Percentiles rank a stretch among this genome's conserved stretches.
Evolutionary conservation across 2,113 vertebrate species (phyloP).

Genomic region (Catharus minimus): DNA sequence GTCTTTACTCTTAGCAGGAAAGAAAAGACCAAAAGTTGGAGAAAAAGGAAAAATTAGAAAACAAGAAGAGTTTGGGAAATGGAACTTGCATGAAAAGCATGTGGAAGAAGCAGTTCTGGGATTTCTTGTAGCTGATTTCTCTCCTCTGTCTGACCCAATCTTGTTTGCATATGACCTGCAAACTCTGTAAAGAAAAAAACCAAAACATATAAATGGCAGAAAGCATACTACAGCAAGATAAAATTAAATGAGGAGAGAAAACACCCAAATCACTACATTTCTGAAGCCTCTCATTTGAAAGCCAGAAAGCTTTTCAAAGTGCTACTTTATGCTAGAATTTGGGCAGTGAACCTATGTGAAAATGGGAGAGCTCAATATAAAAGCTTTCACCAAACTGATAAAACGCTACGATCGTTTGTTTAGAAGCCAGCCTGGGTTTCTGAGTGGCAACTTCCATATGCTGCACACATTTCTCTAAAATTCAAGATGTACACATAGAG

Average conservation of each 20-base stretch:
- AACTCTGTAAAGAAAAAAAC: background rate
- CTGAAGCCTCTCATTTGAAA: background rate
- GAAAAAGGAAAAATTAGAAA: accelerated
- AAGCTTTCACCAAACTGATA: background rate
- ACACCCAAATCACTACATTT: background rate
- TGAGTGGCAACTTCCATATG: background rate
- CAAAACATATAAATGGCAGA: background rate
- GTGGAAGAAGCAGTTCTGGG: background rate
- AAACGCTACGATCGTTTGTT: background rate
- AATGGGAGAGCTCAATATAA: background rate
- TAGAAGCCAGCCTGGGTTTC: constrained; percentile 17
- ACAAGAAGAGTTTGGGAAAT: background rate
- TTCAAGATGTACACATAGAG: background rate
- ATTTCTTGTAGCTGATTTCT: background rate
- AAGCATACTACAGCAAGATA: background rate
- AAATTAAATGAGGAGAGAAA: background rate
- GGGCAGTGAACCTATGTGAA: background rate
- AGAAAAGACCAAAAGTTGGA: accelerated
- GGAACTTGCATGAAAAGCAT: background rate
- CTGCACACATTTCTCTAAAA: background rate
- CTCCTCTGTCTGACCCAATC: background rate
- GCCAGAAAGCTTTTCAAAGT: background rate
- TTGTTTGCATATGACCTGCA: background rate
- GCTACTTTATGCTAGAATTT: background rate
- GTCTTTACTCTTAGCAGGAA: background rate